Evolutionary conservation across 2,888 invertebrate genomes (phyloP), one percentile per base, ranked within the genome.

Genomic region (Tetramorium bicarinatum): DNA sequence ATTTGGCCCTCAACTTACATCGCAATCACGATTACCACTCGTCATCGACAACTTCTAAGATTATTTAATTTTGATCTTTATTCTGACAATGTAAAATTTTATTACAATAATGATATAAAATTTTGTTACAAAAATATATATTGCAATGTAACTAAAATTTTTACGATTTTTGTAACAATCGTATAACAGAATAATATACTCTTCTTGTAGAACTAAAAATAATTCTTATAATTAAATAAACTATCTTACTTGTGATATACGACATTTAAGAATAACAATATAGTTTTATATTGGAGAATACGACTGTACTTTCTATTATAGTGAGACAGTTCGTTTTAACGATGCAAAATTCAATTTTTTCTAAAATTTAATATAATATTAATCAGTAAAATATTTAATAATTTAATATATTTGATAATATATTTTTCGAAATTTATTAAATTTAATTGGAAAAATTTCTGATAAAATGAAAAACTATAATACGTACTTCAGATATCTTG

Each of bases 341-440:
- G 85, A 82, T 13, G 71, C 41, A 41, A 92, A 93, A 80, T 93
- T 93, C 21, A 92, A 85, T 85, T 91, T 93, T 34, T 87, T 82
- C 93, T 93, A 77, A 81, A 93, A 59, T 59, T 59, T 29, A 2
- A 91, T 54, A 86, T 38, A 87, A 81, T 67, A 80, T 34, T 34
- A 76, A 3, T 11, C 13, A 44, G 18, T 62, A 9, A 47, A 75
- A 64, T 75, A 61, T 75, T 25, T 0, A 7, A n/a, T 56, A 8
- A 54, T 54, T 54, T 52, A 59, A 13, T 15, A 25, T 21, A 34
- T 47, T 18, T 44, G 3, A 11, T 13, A 13, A 44, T 47, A 49
- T 47, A 47, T 49, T n/a, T 56, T 56, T 49, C 3, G 1, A n/a
- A 38, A 21, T 13, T 7, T 67, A 15, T 47, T 7, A 69, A 21